Evolutionary conservation across 2,113 vertebrate genomes (phyloP), one percentile per base, ranked within the genome.

Genomic region (Acanthochromis polyacanthus): DNA sequence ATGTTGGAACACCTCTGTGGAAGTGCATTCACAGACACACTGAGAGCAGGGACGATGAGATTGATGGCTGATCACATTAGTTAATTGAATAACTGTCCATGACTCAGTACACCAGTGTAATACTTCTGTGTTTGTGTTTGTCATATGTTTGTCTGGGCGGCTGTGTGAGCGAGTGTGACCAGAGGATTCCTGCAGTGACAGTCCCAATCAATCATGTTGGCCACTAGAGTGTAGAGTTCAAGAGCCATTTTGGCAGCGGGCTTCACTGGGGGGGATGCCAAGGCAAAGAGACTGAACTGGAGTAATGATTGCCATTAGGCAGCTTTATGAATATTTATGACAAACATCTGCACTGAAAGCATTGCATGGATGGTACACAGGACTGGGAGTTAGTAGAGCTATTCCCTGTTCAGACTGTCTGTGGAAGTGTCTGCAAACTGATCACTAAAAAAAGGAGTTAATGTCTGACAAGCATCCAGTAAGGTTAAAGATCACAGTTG

Each of bases 281-380:
- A 93, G 61, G 76, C 59, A 40, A 72, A 69, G 80, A 74, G 46
- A 36, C 77, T 10, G 81, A 82, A 64, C 83, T 60, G 83, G 89
- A 92, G 87, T 88, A 88, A 93, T 90, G 87, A 89, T 89, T 75
- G 84, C 80, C 80, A 89, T 93, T 91, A 92, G 77, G 73, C 60
- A 45, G 80, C 65, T 78, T 89, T 86, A 93, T 93, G 88, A 91
- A 91, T 91, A 93, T 93, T 90, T 84, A 93, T 92, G 91, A 82
- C 81, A 71, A 89, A 88, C 88, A 92, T 89, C 89, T 91, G 87
- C 81, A 89, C 53, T 12, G 68, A 46, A 79, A 88, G 85, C 79
- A 85, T 53, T 17, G 50, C 58, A 59, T 2, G 20, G 46, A 51
- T 36, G 70, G 23, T 46, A 25, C 48, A 17, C 14, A 3, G 36